A percentile compares a stretch with the other conserved stretches of the same genome.
phyloP scores from a whole-genome alignment of 2,888 invertebrate species.

The Calameuta idolon region DNA sequence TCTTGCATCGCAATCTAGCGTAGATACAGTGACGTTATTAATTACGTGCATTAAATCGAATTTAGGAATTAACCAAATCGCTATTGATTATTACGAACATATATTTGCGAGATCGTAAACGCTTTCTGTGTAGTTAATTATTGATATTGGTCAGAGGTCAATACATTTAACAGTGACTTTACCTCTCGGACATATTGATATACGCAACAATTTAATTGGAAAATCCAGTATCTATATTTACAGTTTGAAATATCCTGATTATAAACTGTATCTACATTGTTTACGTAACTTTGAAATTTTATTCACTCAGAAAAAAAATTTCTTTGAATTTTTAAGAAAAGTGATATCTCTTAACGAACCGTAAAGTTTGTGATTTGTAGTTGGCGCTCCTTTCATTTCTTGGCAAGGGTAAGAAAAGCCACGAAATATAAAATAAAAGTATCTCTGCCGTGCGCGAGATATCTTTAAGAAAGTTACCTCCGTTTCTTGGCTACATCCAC shows the following conservation, averaged over 20 bases:
- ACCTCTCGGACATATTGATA: neutral
- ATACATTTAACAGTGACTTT: neutral
- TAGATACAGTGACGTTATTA: neutral
- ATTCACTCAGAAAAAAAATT: neutral
- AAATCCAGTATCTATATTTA: neutral
- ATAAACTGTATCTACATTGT: neutral
- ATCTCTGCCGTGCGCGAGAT: neutral
- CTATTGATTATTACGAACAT: neutral
- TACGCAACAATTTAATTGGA: neutral
- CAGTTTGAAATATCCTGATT: neutral
- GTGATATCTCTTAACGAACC: neutral
- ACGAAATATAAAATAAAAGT: neutral
- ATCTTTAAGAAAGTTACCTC: neutral
- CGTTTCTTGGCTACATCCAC: neutral
- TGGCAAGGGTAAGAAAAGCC: neutral
- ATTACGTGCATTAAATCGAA: neutral
- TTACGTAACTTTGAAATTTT: neutral
- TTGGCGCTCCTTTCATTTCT: neutral
- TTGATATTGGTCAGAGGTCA: neutral
- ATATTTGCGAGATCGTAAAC: neutral
- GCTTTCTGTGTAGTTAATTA: neutral
- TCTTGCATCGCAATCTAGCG: neutral
- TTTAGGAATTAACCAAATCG: neutral
- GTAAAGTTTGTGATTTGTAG: neutral
- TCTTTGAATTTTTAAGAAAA: neutral